These are phyloP conservation scores for Ricordea florida DNA, from an alignment of 92 coral and sea anemone genomes.

Conservation along the genomic window DNA sequence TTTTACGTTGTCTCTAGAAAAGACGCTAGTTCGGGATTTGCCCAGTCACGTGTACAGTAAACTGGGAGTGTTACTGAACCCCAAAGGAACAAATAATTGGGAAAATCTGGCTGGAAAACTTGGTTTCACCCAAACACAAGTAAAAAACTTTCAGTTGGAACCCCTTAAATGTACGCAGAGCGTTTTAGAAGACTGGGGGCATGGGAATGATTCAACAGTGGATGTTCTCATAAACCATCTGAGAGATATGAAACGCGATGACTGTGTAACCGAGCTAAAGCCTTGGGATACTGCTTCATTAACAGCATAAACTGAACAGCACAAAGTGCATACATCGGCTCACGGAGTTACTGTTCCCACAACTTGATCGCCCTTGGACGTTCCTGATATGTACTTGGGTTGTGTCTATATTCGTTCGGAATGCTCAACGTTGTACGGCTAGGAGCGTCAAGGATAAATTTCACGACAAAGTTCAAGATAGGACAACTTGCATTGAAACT, in stretches of 20 bases:
- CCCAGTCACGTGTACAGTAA: background rate
- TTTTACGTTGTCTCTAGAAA: too few relatives aligned
- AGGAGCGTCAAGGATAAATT: too few relatives aligned
- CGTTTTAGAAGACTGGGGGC: conserved; percentile 8
- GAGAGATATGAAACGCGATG: conserved; percentile 24
- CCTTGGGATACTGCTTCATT: conserved; percentile 22
- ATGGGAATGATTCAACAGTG: background rate
- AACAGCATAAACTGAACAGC: too few relatives aligned
- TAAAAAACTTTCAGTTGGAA: conserved; percentile 4
- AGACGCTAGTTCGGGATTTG: background rate
- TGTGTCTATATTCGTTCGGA: too few relatives aligned
- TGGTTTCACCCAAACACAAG: background rate
- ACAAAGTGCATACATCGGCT: too few relatives aligned
- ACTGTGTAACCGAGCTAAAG: conserved; percentile 6
- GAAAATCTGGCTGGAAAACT: conserved; percentile 3
- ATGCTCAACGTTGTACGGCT: too few relatives aligned
- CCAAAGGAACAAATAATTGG: conserved; percentile 28
- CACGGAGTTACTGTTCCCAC: too few relatives aligned
- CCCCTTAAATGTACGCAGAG: background rate
- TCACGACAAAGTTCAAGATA: too few relatives aligned
- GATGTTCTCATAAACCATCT: background rate
- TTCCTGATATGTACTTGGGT: too few relatives aligned
- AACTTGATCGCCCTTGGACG: too few relatives aligned
- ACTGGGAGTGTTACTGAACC: conserved; percentile 7
- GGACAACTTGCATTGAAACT: too few relatives aligned